These are phyloP conservation scores for Myotis findleyi DNA, from an alignment of 2,797 vertebrate species.

Conservation along the genomic window DNA sequence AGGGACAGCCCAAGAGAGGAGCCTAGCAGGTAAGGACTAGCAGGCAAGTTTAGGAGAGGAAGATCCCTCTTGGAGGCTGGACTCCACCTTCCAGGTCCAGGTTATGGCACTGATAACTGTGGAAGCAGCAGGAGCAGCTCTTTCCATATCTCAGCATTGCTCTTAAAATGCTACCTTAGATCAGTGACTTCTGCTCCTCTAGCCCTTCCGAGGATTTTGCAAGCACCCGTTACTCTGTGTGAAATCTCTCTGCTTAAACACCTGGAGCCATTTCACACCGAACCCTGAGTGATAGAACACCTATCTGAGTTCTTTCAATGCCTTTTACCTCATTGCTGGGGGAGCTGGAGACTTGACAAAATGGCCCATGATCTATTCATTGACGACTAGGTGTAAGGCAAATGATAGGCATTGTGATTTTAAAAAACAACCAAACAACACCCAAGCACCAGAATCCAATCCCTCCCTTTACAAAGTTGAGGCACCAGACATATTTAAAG, in stretches of 20 bases:
- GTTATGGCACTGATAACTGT: too few species aligned
- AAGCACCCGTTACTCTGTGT: neutral
- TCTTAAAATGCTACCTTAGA: neutral
- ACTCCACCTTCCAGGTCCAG: neutral
- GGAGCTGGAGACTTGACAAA: neutral
- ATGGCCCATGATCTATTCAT: neutral
- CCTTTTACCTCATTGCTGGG: neutral
- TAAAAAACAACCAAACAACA: neutral
- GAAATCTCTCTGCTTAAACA: slow-evolving; percentile 18
- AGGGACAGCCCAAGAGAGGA: neutral
- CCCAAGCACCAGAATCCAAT: neutral
- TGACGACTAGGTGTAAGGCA: neutral
- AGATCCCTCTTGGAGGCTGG: neutral
- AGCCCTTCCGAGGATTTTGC: neutral
- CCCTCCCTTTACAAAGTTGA: neutral
- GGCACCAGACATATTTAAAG: neutral
- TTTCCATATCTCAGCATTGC: neutral
- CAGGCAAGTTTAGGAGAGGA: neutral
- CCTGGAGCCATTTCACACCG: neutral
- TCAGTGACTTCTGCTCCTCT: neutral
- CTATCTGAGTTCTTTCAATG: neutral
- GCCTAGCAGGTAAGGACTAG: neutral
- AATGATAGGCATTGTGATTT: neutral
- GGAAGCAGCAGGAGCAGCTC: neutral
- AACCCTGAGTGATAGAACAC: neutral